Evolutionary conservation across 2,888 invertebrate species (phyloP).

Genomic region (Lydus trimaculatus): DNA sequence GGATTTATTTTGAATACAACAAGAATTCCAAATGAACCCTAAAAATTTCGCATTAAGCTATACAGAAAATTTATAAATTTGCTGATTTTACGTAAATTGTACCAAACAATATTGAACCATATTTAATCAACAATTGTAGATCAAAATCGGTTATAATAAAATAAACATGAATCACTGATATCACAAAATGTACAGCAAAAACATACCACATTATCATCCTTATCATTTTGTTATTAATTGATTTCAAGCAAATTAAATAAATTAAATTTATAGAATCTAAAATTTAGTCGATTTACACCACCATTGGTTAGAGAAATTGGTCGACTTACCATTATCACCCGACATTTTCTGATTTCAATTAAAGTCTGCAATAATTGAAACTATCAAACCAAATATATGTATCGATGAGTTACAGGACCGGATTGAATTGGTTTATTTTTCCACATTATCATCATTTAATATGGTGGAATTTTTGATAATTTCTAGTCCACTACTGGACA

Average conservation of each 20-base stretch:
- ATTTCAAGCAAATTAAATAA: neutral
- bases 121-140: neutral
- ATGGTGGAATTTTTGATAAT: neutral
- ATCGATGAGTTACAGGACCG: neutral
- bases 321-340: neutral
- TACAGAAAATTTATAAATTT: too few relatives aligned
- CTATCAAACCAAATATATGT: too few relatives aligned
- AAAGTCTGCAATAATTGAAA: too few relatives aligned
- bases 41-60: neutral
- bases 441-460: too few relatives aligned
- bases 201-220: neutral
- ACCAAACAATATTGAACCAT: neutral
- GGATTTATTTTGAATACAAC: neutral
- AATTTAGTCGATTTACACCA: neutral
- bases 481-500: neutral
- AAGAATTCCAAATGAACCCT: neutral
- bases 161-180: neutral
- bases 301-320: too few relatives aligned
- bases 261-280: neutral
- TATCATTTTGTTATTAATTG: neutral
- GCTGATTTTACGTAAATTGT: neutral
- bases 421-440: neutral
- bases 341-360: too few relatives aligned
- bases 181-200: neutral
- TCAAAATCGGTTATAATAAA: neutral